Conservation (phyloP, 2,888 invertebrate genomes). For the Stenoptilia bipunctidactyla region DNA sequence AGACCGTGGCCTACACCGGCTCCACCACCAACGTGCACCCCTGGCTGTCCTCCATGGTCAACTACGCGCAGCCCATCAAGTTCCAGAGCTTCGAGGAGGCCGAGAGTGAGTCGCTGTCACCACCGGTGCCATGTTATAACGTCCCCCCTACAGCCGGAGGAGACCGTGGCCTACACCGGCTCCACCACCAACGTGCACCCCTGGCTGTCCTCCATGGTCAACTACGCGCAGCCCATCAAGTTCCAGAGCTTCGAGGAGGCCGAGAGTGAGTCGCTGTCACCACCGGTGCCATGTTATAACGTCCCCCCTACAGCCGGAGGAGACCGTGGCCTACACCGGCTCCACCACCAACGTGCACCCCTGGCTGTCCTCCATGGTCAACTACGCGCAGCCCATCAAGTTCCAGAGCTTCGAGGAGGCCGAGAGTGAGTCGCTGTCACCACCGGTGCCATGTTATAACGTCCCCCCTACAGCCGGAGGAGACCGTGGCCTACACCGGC, state of each 20-base stretch:
- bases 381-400: constrained; percentile 99
- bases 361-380: constrained; percentile 98
- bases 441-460: too few relatives aligned
- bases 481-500: constrained; percentile 90
- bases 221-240: constrained; percentile 99
- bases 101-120: constrained; percentile 90
- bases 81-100: constrained; percentile 98
- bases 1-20: constrained; percentile 90
- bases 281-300: too few relatives aligned
- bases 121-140: too few relatives aligned
- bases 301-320: constrained; percentile 72
- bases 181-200: constrained; percentile 99
- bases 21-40: constrained; percentile 99
- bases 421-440: constrained; percentile 90
- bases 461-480: constrained; percentile 72
- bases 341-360: constrained; percentile 99
- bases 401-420: constrained; percentile 98
- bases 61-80: constrained; percentile 99
- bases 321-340: constrained; percentile 90
- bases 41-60: constrained; percentile 98
- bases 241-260: constrained; percentile 98
- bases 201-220: constrained; percentile 98
- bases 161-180: constrained; percentile 90
- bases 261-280: constrained; percentile 90
- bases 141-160: constrained; percentile 72